Base-by-base conservation (phyloP, 2,888 invertebrate species). In the Macrophya alboannulata region DNA sequence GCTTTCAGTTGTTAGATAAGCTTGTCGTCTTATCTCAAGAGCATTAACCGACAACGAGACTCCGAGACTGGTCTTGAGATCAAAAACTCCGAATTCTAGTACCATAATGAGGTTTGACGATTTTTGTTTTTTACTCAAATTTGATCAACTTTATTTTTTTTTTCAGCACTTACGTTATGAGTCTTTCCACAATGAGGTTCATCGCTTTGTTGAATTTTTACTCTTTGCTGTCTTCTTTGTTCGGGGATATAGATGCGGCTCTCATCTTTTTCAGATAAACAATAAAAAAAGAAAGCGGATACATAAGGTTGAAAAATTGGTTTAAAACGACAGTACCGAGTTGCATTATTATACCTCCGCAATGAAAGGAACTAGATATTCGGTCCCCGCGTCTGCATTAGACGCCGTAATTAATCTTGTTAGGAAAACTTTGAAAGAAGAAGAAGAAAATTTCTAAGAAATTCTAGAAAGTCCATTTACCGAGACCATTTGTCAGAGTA, bases 391-490 rank as follows among this genome's bases (percentile, higher is more conserved):
- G 48, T 76, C 76, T 55, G 77, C 55, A 55, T 55, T 43, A 51
- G 55, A 76, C 48, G 17, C 10, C 17, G 55, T 77, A 77, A 55
- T 77, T 77, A 77, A 77, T 77, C 76, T 31, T 25, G 74, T 51
- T 40, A 43, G 76, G 40, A 77, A 51, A 77, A 51, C 8, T 51
- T 51, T 51, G 25, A 31, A 51, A 55, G 77, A 74, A 25, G 43
- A 51, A 55, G 77, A 74, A 25, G 43, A 74, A 62, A 71, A 55
- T 77, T 55, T 77, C n/a, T 37, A 74, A 12, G 74, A 74, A 74
- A 43, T 74, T 43, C 51, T 37, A 77, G 31, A 55, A 31, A 77
- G 77, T 77, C 77, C 77, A 55, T 77, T 55, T 77, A 77, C 77
- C 51, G 9, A 77, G 55, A 77, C 51, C 55, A 77, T 77, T 55